Evolutionary conservation across 1,140 invertebrate species (phyloP), one percentile per base, ranked within the genome.

Genomic region (Sitophilus oryzae): DNA sequence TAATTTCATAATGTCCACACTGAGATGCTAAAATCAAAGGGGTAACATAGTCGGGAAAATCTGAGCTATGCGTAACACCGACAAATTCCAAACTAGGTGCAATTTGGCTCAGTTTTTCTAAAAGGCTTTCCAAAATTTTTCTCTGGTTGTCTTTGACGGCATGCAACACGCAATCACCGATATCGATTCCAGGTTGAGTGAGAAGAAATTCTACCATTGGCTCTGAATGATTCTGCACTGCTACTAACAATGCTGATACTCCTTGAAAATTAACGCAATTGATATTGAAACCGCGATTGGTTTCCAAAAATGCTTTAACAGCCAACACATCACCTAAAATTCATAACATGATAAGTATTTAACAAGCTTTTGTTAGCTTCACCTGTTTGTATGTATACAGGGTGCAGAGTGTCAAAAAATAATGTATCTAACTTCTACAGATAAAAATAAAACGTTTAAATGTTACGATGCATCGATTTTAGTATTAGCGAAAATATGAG

Each of bases 21-120:
- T 86, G 82, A 6, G 85, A 82, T 1, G 86, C 85, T 1, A 89
- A 71, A 35, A 84, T 80, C 11, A 89, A 73, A 0, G 86, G 86
- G 0, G 84, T 89, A 3, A 87, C 77, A 58, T 86, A 79, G 10
- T 80, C 77, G 0, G 82, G 82, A 69, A 85, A 89, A 46, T 82
- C 78, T 0, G 77, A 64, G 30, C 77, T 79, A 42, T 75, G 71
- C 0, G 74, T 73, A 1, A 73, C 70, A 1, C 77, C 77, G 11
- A 70, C 72, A 51, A 68, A 77, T 52, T 81, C 78, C 36, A 79
- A 61, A 15, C 72, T 73, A 0, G 74, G 71, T 0, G 71, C 67
- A 16, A 69, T 68, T 45, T 72, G 66, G 23, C 71, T 68, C 38
- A 77, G 61, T 53, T 73, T 74, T 16, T 80, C 69, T 36, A 82